A percentile compares a stretch with the other conserved stretches of the same genome.
Evolutionary conservation across 2,797 vertebrate species (phyloP).

Genomic region (Aldrovandia affinis): DNA sequence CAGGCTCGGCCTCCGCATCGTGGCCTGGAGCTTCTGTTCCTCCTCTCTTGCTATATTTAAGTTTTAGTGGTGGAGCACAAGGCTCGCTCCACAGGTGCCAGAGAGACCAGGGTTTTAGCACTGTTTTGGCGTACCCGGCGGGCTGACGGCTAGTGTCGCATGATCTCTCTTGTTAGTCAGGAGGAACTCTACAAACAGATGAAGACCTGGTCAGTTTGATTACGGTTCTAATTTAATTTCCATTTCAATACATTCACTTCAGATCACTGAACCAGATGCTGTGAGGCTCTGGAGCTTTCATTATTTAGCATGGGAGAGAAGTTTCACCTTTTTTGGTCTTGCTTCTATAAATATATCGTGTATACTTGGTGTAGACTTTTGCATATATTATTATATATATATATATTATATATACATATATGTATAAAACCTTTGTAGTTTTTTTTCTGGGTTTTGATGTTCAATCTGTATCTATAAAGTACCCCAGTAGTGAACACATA

Average conservation of each 20-base stretch:
- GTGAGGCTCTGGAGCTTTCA: slow-evolving; percentile 52
- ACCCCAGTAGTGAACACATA: slow-evolving; percentile 99
- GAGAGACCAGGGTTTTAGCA: slow-evolving; percentile 79
- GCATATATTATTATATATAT: slow-evolving; percentile 86
- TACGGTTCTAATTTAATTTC: slow-evolving; percentile 85
- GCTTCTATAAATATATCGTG: slow-evolving; percentile 99
- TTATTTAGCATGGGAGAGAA: slow-evolving; percentile 89
- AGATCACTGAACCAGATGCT: slow-evolving; percentile 70
- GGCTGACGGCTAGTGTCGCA: too few relatives aligned
- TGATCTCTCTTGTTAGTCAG: slow-evolving; percentile 54
- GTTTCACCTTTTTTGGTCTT: slow-evolving; percentile 86
- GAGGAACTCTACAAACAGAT: neutral
- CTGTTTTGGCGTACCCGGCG: too few relatives aligned
- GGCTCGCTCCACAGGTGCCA: slow-evolving; percentile 38
- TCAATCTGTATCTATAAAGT: slow-evolving; percentile 99
- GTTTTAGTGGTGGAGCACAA: too few relatives aligned
- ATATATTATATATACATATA: slow-evolving; percentile 84
- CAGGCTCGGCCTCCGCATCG: neutral
- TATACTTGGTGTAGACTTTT: slow-evolving; percentile 99
- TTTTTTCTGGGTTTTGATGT: slow-evolving; percentile 99
- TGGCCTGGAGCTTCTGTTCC: too few relatives aligned
- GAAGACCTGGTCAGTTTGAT: slow-evolving; percentile 47
- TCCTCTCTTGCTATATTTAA: too few relatives aligned
- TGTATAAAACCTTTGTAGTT: slow-evolving; percentile 99
- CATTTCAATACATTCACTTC: slow-evolving; percentile 45